Evolutionary conservation across 2,888 invertebrate genomes (phyloP), one percentile per base, ranked within the genome.

Genomic region (Sussaba pulchella): DNA sequence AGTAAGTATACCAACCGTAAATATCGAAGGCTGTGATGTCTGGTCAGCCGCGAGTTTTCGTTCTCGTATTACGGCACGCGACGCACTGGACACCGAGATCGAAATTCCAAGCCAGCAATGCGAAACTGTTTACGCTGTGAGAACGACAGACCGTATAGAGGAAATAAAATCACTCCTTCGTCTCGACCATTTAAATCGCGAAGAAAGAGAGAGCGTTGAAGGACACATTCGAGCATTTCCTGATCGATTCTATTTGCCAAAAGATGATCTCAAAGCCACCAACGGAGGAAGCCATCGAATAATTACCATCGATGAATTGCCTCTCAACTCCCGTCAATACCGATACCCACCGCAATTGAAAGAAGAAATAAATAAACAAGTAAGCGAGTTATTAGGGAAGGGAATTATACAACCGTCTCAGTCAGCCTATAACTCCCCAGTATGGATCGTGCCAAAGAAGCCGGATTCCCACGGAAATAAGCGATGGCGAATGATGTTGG

Each of bases 401-500:
- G 61, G 63, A 1, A 82, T 84, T 4, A 78, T 85, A 21, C 1
- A 43, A 41, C 41, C 57, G 1, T 82, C 82, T 0, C 9, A 47
- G 5, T 81, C 80, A 0, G 82, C 83, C 0, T 84, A 66, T 45
- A 78, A 73, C 19, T 61, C 78, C 3, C 83, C 84, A 10, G 21
- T 85, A 10, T 85, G 82, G 81, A 72, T 84, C 6, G 82, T 86
- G 1, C 84, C 81, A 0, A 84, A 86, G 21, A 85, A 83, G 59
- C 14, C 66, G 0, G 85, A 83, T 39, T 79, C 82, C 0, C 12
- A 64, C 12, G 82, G 84, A n/a, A 82, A 84, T 6, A 73, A 72
- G 36, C 21, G 78, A 14, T 82, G 82, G 81, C 10, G 83, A 14
- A 12, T 83, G 31, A 77, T 82, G 5, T 41, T 81, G 0, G 84